These are phyloP conservation scores for Asarcornis scutulata DNA, from an alignment of 2,113 vertebrate species.

Conservation along the genomic window DNA sequence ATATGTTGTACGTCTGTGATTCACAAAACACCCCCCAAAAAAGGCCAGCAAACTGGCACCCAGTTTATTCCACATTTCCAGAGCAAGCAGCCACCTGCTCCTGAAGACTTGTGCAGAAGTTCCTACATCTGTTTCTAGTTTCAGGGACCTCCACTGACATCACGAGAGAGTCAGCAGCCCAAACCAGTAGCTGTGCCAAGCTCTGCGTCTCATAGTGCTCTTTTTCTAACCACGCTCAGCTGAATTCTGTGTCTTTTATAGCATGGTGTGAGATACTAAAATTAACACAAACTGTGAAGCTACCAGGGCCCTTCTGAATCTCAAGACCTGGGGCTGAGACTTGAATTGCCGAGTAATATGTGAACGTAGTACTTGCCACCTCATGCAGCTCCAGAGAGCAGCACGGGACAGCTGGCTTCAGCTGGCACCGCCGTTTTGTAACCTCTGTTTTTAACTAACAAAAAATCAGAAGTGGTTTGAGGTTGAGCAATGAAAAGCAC, in stretches of 20 bases:
- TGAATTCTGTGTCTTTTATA: background rate
- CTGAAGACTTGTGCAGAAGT: background rate
- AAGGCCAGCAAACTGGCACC: background rate
- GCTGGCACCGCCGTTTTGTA: too few relatives aligned
- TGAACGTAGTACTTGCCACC: too few relatives aligned
- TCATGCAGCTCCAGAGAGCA: fast-evolving
- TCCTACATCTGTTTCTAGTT: background rate
- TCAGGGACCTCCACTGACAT: background rate
- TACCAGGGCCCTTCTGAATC: too few relatives aligned
- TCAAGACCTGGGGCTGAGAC: too few relatives aligned
- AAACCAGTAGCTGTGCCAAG: background rate
- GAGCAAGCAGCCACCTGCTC: background rate
- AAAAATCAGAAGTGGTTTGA: fast-evolving
- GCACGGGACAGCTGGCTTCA: background rate
- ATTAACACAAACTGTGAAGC: background rate
- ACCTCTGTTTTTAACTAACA: background rate
- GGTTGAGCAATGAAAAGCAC: background rate
- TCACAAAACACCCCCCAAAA: background rate
- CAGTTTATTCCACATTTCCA: background rate
- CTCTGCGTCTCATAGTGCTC: background rate
- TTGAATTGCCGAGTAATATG: too few relatives aligned
- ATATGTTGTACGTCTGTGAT: background rate
- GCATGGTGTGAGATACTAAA: fast-evolving
- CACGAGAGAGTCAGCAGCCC: background rate
- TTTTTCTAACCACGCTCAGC: fast-evolving